Evolutionary conservation across 2,888 invertebrate genomes (phyloP), one percentile per base, ranked within the genome.

Genomic region (Amorpha juglandis): DNA sequence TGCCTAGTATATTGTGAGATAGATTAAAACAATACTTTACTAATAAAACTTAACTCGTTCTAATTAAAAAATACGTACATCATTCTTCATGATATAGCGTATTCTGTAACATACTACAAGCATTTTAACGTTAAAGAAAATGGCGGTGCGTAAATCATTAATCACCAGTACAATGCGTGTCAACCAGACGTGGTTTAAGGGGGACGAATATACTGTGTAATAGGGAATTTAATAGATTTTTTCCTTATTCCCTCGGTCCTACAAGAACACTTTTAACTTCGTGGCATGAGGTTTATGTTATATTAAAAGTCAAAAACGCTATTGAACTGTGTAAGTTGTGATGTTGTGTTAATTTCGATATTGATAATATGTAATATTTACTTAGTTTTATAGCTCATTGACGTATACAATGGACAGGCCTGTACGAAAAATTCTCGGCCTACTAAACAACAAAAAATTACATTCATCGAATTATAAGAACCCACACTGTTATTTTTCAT

Each of bases 101-200:
- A 75, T 77, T 77, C 76, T 78, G 79, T 76, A 74, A 67, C 73
- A 74, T 72, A 74, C 75, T 42, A 38, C 58, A 38, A 42, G 79
- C 79, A 81, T 83, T 86, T 88, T 87, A 82, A 83, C 78, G 82
- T 81, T 70, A 76, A 81, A 84, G 85, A 90, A 91, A 89, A 91
- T 89, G 90, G 88, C 83, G 87, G 86, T 73, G 19, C 62, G 82
- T 85, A 82, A 81, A 86, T 86, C 91, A 92, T 92, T 92, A 90
- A 92, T 92, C 92, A 91, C 81, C 73, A 70, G 79, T 80, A 91
- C 92, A 92, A 92, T 92, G 91, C 89, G 88, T 84, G 91, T 91
- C 92, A 86, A 75, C 79, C 80, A 73, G 84, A 87, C 90, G 84
- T 85, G 86, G 86, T 86, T 84, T 86, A 82, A 88, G 87, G 89